Evolutionary conservation across 2,888 invertebrate genomes (phyloP).

Genomic region (Buathra laborator): DNA sequence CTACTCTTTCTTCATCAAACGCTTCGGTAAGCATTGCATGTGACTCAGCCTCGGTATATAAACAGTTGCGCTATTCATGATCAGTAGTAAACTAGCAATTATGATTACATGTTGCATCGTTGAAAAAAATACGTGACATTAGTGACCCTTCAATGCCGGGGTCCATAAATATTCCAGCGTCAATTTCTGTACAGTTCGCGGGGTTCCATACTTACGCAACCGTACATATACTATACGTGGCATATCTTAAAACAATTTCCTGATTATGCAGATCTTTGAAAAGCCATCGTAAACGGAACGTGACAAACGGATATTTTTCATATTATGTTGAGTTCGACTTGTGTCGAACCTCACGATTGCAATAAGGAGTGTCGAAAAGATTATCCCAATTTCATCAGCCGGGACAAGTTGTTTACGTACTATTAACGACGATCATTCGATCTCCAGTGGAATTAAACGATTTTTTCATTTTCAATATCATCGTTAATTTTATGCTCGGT

Average conservation of each 20-base stretch:
- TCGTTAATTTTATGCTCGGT: background rate
- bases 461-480: background rate
- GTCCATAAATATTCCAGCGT: background rate
- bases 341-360: background rate
- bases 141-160: background rate
- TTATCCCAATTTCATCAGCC: slow-evolving; percentile 47
- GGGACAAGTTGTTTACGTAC: slow-evolving; percentile 31
- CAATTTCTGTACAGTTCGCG: background rate
- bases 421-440: background rate
- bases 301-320: too few species aligned
- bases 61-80: too few species aligned
- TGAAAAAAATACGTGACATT: background rate
- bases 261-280: background rate
- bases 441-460: slow-evolving; percentile 1
- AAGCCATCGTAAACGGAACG: background rate
- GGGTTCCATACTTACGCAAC: background rate
- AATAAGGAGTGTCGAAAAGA: slow-evolving; percentile 36
- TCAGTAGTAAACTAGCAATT: too few species aligned
- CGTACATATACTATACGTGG: background rate
- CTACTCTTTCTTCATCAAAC: too few species aligned
- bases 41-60: too few species aligned
- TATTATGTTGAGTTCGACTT: background rate
- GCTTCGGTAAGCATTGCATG: too few species aligned
- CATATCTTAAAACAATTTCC: background rate
- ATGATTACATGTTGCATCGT: background rate